Base-by-base conservation (phyloP, 2,888 invertebrate species). In the Aquatica leii region DNA sequence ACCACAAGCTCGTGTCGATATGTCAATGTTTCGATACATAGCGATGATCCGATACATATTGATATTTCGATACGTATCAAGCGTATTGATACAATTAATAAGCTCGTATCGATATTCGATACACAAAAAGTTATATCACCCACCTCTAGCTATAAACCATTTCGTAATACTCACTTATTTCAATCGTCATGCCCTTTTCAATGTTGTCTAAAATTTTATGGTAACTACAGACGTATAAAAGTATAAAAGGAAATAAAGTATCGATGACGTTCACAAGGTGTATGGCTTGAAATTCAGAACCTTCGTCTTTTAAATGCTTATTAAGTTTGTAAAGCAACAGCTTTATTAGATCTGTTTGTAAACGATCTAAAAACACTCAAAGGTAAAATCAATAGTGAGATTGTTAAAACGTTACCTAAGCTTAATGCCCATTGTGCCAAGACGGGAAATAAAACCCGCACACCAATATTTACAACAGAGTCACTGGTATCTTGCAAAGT, bases 341-440 rank as follows among this genome's bases (percentile, higher is more conserved):
- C 56, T 79, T 78, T 24, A 86, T 69, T 24, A 86, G 76, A 72
- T 85, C 83, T 69, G 87, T 83, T 72, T 85, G 85, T 59, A 89
- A 76, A 51, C 83, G 81, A 55, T 82, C 85, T 65, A 84, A 58
- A 76, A 73, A 6, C n/a, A n/a, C 21, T 12, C 15, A 59, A 35
- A 34, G n/a, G n/a, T n/a, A n/a, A n/a, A n/a, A n/a, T n/a, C n/a
- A n/a, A n/a, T 15, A 8, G 3, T 14, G n/a, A 31, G 31, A 11
- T 24, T 50, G 2, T 20, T 9, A 53, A 54, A 24, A 24, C 6
- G 6, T 24, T 72, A 79, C 80, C 78, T 69, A 74, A 74, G 58
- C 76, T 73, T 40, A 85, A 78, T 1, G 88, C 85, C 89, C 89
- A 90, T 72, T 86, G 83, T 0, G 88, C 88, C 63, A 89, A 78